Evolutionary conservation across 2,797 vertebrate genomes (phyloP).

Genomic region (Kryptolebias ocellatus): DNA sequence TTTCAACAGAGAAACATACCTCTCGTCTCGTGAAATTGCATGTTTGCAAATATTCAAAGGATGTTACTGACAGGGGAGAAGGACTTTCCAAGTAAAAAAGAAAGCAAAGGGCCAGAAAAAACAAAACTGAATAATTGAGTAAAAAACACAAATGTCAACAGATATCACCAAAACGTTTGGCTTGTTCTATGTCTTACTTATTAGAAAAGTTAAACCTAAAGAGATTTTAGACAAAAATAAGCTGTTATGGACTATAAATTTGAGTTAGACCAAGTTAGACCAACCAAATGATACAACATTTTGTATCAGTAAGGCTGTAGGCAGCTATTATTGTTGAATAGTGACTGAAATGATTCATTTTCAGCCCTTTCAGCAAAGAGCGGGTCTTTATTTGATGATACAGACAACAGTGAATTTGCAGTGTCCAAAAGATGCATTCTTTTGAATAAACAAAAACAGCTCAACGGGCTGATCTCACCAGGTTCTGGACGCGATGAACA

Average conservation of each 20-base stretch:
- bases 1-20: constrained; percentile 25
- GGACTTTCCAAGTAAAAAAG: no score
- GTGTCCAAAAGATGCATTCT: background rate
- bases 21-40: constrained; percentile 1
- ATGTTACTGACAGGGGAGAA: background rate
- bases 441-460: constrained; percentile 24
- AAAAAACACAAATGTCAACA: background rate
- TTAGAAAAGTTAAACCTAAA: background rate
- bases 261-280: background rate
- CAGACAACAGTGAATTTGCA: background rate
- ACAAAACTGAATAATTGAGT: no score
- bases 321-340: background rate
- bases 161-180: background rate
- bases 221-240: background rate
- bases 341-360: background rate
- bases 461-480: constrained; percentile 51
- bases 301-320: no score
- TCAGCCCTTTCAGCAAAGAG: constrained; percentile 1
- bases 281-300: no score
- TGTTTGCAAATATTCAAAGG: constrained; percentile 30
- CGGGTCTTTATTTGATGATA: background rate
- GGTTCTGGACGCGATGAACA: constrained; percentile 56
- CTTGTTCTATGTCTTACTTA: no score
- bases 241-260: background rate
- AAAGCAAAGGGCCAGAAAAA: no score